Evolutionary conservation across 2,113 vertebrate genomes (phyloP).

Genomic region (Hemicordylus capensis): DNA sequence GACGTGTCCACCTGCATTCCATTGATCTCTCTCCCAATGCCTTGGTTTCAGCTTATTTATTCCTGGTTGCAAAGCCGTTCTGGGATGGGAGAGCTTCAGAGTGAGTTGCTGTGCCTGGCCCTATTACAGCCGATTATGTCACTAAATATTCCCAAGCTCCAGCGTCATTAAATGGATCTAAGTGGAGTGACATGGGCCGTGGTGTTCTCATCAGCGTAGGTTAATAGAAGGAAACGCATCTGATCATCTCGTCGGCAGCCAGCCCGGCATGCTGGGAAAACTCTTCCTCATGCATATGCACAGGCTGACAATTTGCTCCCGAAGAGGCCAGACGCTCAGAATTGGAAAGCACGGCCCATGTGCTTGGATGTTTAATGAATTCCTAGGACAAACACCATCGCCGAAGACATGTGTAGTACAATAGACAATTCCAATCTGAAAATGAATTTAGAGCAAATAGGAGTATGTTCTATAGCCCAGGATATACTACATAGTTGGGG

Average conservation of each 20-base stretch:
- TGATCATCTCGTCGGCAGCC: constrained; percentile 51
- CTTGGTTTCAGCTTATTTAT: constrained; percentile 23
- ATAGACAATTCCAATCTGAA: constrained; percentile 63
- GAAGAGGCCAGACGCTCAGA: constrained; percentile 1
- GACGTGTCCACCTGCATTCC: no score
- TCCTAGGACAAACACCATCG: constrained; percentile 54
- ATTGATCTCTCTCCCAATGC: no score
- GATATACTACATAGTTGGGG: neutral
- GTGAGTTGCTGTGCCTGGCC: constrained; percentile 4
- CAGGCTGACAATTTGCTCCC: constrained; percentile 16
- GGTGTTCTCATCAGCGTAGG: constrained; percentile 46
- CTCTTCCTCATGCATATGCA: constrained; percentile 20
- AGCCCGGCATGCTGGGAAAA: constrained; percentile 8
- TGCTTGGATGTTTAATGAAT: constrained; percentile 64
- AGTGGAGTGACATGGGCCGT: constrained; percentile 54
- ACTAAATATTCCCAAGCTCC: constrained; percentile 61
- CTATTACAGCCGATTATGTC: constrained; percentile 56
- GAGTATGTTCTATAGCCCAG: constrained; percentile 35
- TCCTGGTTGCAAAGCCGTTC: neutral
- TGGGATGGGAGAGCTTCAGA: constrained; percentile 30
- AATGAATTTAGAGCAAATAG: constrained; percentile 56
- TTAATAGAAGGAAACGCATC: constrained; percentile 67
- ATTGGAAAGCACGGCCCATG: constrained; percentile 39
- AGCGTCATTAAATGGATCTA: constrained; percentile 27
- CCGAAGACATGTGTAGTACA: constrained; percentile 53